phyloP scores from a whole-genome alignment of 2,888 invertebrate genomes.

The Acronicta psi region DNA sequence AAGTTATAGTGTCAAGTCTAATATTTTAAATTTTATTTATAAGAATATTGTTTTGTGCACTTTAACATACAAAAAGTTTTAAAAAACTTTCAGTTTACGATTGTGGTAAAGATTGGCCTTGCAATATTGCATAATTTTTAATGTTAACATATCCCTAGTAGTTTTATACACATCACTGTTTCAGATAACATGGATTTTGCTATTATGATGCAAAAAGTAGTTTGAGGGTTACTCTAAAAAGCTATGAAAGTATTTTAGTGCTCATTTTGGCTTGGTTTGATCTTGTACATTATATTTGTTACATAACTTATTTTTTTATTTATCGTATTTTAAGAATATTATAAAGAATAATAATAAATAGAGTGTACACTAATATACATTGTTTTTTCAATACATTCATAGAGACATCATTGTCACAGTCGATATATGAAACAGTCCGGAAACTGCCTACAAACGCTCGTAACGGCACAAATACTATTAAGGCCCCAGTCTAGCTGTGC shows the following conservation, averaged over 20 bases:
- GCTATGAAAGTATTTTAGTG: constrained; percentile 49
- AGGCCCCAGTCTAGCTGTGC: too few relatives aligned
- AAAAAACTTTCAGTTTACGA: constrained; percentile 39
- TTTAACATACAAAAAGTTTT: constrained; percentile 45
- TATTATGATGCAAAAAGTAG: constrained; percentile 44
- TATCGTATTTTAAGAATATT: constrained; percentile 78
- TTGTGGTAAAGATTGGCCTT: constrained; percentile 54
- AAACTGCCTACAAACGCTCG: too few relatives aligned
- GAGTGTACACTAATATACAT: constrained; percentile 62
- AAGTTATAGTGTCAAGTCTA: constrained; percentile 60
- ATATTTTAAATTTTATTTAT: constrained; percentile 61
- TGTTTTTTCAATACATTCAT: constrained; percentile 54
- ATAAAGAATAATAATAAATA: constrained; percentile 65
- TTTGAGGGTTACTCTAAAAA: constrained; percentile 34
- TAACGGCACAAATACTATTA: too few relatives aligned
- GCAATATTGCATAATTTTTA: constrained; percentile 61
- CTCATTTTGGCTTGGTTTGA: constrained; percentile 69
- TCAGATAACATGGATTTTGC: constrained; percentile 39
- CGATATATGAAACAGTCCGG: too few relatives aligned
- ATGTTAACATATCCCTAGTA: constrained; percentile 33
- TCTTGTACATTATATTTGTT: constrained; percentile 76
- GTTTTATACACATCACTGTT: constrained; percentile 53
- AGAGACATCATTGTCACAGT: too few relatives aligned
- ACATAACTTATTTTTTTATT: constrained; percentile 78
- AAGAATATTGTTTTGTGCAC: constrained; percentile 58